phyloP scores from a whole-genome alignment of 2,888 invertebrate genomes.

The Sarcophaga caerulescens region DNA sequence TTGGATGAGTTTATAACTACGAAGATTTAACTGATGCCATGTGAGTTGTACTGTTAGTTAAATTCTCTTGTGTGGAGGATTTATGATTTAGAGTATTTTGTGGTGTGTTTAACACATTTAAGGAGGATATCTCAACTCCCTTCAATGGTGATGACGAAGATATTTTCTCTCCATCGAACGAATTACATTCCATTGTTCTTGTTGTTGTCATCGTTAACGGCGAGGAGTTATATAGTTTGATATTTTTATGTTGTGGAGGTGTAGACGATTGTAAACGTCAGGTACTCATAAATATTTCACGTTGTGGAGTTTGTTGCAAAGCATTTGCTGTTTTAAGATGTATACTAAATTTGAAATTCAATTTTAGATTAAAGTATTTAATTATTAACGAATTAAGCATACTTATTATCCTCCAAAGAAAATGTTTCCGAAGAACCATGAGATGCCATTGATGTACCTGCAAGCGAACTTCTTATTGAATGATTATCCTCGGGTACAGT shows the following conservation, averaged over 20 bases:
- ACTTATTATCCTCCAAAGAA: constrained; percentile 81
- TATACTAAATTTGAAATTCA: constrained; percentile 71
- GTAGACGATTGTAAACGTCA: constrained; percentile 76
- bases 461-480: constrained; percentile 81
- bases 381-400: constrained; percentile 62
- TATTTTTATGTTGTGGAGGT: constrained; percentile 63
- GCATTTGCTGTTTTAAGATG: constrained; percentile 80
- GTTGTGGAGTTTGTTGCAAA: constrained; percentile 78
- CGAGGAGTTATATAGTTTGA: constrained; percentile 47
- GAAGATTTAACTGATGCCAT: constrained; percentile 31
- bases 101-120: constrained; percentile 38
- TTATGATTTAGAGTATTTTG: neutral
- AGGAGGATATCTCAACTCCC: constrained; percentile 18
- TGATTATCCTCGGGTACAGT: constrained; percentile 81
- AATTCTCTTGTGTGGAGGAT: neutral
- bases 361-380: neutral
- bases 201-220: constrained; percentile 37
- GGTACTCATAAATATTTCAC: constrained; percentile 76
- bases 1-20: constrained; percentile 34
- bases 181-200: constrained; percentile 58
- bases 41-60: constrained; percentile 21
- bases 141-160: neutral
- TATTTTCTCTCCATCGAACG: constrained; percentile 42
- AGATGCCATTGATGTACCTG: constrained; percentile 81
- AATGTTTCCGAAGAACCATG: constrained; percentile 80